Evolutionary conservation across 1,140 invertebrate species (phyloP).

Genomic region (Mamestra configurata): DNA sequence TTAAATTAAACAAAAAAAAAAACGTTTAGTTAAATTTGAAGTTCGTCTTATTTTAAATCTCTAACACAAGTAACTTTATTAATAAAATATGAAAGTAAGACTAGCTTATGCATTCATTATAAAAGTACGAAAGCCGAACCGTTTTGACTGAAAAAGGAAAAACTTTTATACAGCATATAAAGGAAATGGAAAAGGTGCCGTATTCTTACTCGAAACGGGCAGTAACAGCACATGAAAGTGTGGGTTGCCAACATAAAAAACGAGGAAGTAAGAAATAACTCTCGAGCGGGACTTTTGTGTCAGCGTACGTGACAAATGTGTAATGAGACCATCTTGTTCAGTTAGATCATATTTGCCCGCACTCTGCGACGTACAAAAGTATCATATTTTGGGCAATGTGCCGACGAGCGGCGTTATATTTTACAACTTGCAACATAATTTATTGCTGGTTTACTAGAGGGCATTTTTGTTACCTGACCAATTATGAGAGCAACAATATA

Average conservation of each 20-base stretch:
- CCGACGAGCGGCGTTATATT: background rate
- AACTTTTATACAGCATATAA: constrained; percentile 14
- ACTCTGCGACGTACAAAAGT: constrained; percentile 34
- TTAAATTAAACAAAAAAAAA: constrained; percentile 9
- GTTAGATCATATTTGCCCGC: constrained; percentile 43
- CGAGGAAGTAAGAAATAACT: constrained; percentile 44
- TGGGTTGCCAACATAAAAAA: constrained; percentile 49
- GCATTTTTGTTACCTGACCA: background rate
- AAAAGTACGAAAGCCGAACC: constrained; percentile 15
- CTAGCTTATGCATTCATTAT: background rate
- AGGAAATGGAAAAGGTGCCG: constrained; percentile 35
- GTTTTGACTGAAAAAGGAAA: constrained; percentile 15
- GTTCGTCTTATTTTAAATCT: background rate
- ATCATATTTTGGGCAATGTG: constrained; percentile 31
- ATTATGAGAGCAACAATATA: background rate
- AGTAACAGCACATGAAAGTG: constrained; percentile 34
- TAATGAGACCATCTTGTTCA: constrained; percentile 56
- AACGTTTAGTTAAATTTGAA: background rate
- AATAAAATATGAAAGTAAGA: background rate
- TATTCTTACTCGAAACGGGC: constrained; percentile 15
- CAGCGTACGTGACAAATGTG: constrained; percentile 55
- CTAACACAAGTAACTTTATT: background rate
- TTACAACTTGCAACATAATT: background rate
- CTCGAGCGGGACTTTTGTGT: constrained; percentile 47
- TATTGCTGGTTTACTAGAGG: background rate